Conservation (phyloP, 2,888 invertebrate species). For the Allygus modestus region DNA sequence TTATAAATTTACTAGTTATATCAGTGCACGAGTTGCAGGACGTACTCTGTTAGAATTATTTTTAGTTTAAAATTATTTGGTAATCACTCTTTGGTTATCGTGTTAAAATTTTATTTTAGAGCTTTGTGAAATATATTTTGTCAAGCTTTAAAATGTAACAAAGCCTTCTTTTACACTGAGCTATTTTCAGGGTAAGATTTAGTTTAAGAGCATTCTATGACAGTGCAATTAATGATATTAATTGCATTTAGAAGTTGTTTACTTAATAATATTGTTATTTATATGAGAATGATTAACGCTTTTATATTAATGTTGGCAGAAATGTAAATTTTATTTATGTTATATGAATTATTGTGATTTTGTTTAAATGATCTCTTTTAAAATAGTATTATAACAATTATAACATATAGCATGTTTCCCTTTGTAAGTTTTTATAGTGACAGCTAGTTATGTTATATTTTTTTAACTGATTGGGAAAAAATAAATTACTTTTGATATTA, state of each 20-base stretch:
- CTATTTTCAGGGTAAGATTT: neutral
- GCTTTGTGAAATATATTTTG: neutral
- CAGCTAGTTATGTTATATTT: too few relatives aligned
- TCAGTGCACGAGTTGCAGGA: too few relatives aligned
- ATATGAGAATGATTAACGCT: neutral
- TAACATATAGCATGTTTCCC: too few relatives aligned
- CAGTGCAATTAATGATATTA: constrained; percentile 5
- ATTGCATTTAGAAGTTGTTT: neutral
- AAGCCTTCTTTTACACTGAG: neutral
- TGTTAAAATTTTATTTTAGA: neutral
- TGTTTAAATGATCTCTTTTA: constrained; percentile 17
- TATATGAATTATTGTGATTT: constrained; percentile 1
- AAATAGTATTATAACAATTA: neutral
- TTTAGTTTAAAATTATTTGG: too few relatives aligned
- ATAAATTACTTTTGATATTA: too few relatives aligned
- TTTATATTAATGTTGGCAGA: constrained; percentile 9
- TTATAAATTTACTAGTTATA: too few relatives aligned
- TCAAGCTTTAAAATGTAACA: neutral
- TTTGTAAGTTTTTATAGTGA: too few relatives aligned
- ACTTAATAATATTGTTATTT: constrained; percentile 27
- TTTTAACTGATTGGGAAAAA: too few relatives aligned
- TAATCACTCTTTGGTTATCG: neutral
- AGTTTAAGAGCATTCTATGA: neutral
- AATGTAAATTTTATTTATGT: constrained; percentile 24
- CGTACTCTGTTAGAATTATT: too few relatives aligned